Base-by-base conservation (phyloP, 1,140 invertebrate genomes). In the Pseudoatta argentina region DNA sequence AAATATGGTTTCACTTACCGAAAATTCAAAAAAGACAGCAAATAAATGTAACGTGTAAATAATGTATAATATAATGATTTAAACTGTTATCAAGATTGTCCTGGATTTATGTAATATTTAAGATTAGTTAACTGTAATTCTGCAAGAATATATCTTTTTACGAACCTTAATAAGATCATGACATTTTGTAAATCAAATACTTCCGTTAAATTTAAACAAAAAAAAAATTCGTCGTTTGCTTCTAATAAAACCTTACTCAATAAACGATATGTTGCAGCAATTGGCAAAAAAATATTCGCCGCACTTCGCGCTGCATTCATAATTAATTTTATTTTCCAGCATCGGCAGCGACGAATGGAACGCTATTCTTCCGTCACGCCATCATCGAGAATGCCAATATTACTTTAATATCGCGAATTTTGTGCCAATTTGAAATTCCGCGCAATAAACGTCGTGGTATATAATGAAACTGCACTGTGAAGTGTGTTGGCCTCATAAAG, bases 391-490 rank as follows among this genome's bases (percentile, higher is more conserved):
- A 83, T 83, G 79, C 79, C 79, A 75, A 83, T 73, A 83, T 83
- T 83, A 83, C 79, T 83, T 73, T 83, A 83, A 83, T 82, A 73
- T 83, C 79, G 69, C 39, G 55, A 57, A 75, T 83, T 73, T 83
- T 83, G 57, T 73, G 55, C 69, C 79, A 83, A 83, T 83, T 83
- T 83, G 79, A 73, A 83, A 83, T 83, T 83, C 55, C 69, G 71
- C 69, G 69, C 55, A 83, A 83, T 83, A 83, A 83, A 83, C 69
- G 67, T 82, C 79, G 55, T 73, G 39, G 55, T 82, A 73, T 44
- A 82, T 73, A 57, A 82, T 82, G 69, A 83, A 83, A 83, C 79
- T 51, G 69, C 55, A 61, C 57, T 57, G 79, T 34, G 69, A 75
- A 63, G 79, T 57, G 69, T 63, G 69, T 61, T 55, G 79, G 67